Percentiles rank a stretch among this genome's conserved stretches.
These are phyloP conservation scores for Vanacampus margaritifer DNA, from an alignment of 2,113 vertebrate species.

Conservation along the genomic window DNA sequence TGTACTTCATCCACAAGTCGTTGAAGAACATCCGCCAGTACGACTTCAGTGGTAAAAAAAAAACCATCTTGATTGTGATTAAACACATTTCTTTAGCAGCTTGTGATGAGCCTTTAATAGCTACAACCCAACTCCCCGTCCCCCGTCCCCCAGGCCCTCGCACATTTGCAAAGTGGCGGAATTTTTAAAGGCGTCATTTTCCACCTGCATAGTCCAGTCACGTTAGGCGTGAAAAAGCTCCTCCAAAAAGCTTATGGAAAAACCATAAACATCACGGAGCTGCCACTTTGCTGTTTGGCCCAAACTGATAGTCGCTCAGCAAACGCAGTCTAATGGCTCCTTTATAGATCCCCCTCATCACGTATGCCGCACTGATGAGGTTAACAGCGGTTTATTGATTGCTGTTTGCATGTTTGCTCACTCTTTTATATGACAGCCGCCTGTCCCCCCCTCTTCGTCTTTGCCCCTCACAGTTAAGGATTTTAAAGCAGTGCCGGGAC, in stretches of 20 bases:
- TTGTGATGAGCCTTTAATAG: slow-evolving; percentile 32
- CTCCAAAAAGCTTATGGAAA: slow-evolving; percentile 74
- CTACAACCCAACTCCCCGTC: background rate
- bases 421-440: slow-evolving; percentile 54
- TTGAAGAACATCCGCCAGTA: slow-evolving; percentile 75
- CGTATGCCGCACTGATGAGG: slow-evolving; percentile 65
- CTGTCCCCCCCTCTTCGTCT: slow-evolving; percentile 2
- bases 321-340: slow-evolving; percentile 66
- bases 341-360: slow-evolving; percentile 73
- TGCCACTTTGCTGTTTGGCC: slow-evolving; percentile 54
- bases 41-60: slow-evolving; percentile 76
- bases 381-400: slow-evolving; percentile 80
- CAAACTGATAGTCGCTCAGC: slow-evolving; percentile 50
- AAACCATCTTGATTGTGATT: background rate
- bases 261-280: slow-evolving; percentile 71
- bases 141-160: background rate
- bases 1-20: slow-evolving; percentile 79
- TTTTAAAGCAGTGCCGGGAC: slow-evolving; percentile 69
- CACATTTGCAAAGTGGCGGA: slow-evolving; percentile 47
- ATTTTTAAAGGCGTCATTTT: slow-evolving; percentile 52
- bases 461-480: slow-evolving; percentile 58
- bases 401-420: slow-evolving; percentile 74
- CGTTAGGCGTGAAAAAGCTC: slow-evolving; percentile 71
- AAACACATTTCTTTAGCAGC: background rate
- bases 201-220: slow-evolving; percentile 68